Conservation (phyloP, 2,888 invertebrate genomes). For the Perizoma affinitatum region DNA sequence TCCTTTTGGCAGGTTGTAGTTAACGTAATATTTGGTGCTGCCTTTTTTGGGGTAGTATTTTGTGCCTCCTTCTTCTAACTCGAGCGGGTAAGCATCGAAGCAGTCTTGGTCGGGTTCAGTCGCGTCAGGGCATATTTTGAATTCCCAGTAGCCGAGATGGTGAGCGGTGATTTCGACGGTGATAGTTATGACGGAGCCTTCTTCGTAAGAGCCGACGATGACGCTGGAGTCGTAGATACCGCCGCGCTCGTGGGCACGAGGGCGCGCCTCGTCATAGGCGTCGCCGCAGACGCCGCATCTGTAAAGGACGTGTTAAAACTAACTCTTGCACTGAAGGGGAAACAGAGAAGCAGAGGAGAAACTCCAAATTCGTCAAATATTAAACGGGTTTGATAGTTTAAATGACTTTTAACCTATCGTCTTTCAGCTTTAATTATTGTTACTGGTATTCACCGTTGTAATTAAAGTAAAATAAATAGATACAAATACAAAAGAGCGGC, state of each 20-base stretch:
- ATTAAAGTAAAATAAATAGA: no score
- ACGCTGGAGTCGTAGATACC: slow-evolving; percentile 91
- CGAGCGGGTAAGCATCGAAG: slow-evolving; percentile 87
- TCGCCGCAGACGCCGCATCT: slow-evolving; percentile 94
- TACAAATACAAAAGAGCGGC: no score
- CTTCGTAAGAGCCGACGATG: slow-evolving; percentile 88
- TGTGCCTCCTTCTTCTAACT: slow-evolving; percentile 79
- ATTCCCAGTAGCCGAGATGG: slow-evolving; percentile 93
- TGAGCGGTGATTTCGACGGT: slow-evolving; percentile 92
- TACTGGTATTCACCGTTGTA: no score
- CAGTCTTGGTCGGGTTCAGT: slow-evolving; percentile 88
- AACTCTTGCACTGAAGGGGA: no score
- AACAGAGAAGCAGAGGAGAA: no score
- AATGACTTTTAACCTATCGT: no score
- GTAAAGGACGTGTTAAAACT: no score
- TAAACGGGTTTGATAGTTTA: no score
- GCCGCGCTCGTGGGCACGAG: slow-evolving; percentile 91
- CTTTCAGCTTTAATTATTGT: no score
- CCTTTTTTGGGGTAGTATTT: slow-evolving; percentile 88
- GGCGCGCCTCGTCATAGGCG: slow-evolving; percentile 87
- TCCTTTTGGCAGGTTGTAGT: slow-evolving; percentile 83
- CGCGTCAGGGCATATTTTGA: slow-evolving; percentile 90
- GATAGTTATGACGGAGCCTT: slow-evolving; percentile 86
- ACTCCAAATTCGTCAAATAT: no score
- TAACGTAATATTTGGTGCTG: slow-evolving; percentile 87